phyloP scores from a whole-genome alignment of 2,113 vertebrate species.

The Odocoileus virginianus region DNA sequence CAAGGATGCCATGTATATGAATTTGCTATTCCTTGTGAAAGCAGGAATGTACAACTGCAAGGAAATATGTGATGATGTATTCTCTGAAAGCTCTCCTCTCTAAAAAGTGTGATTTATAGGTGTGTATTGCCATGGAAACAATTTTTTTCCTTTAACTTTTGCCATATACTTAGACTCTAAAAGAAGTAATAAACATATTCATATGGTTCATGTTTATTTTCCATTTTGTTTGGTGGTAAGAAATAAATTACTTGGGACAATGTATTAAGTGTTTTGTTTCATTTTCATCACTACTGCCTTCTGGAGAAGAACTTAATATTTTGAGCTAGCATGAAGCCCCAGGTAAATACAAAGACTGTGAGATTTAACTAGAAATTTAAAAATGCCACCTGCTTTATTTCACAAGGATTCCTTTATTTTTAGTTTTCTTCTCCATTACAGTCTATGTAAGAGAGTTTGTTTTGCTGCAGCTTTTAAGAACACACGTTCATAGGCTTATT shows the following conservation, averaged over 20 bases:
- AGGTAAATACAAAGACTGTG: neutral
- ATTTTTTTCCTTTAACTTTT: constrained; percentile 42
- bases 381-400: neutral
- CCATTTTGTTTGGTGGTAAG: constrained; percentile 43
- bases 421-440: neutral
- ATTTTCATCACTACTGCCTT: neutral
- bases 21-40: constrained; percentile 39
- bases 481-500: neutral
- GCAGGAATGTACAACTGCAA: neutral
- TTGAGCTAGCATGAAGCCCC: neutral
- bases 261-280: constrained; percentile 27
- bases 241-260: constrained; percentile 53
- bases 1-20: neutral
- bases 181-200: constrained; percentile 51
- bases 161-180: constrained; percentile 34
- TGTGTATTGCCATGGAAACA: neutral
- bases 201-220: constrained; percentile 51
- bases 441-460: neutral
- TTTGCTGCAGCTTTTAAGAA: constrained; percentile 24
- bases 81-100: constrained; percentile 19
- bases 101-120: constrained; percentile 47
- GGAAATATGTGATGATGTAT: constrained; percentile 14
- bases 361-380: constrained; percentile 29
- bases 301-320: constrained; percentile 14
- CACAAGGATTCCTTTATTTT: neutral